Base-by-base conservation (phyloP, 2,113 vertebrate species). In the Vicugna pacos region DNA sequence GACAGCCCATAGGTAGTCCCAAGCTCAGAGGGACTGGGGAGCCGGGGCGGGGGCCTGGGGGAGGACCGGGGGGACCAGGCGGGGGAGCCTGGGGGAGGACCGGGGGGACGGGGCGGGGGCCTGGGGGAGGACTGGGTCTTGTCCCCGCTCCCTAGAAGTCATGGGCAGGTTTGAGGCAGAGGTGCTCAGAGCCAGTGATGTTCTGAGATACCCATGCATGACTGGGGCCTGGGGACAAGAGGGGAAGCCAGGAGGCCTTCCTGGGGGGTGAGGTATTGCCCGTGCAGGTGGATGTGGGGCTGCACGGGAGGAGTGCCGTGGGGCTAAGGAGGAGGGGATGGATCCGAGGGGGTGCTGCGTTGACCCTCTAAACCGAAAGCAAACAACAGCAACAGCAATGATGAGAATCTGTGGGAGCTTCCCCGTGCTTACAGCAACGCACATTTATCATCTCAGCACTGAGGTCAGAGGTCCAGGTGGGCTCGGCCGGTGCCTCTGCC, bases 391-490 rank as follows among this genome's bases (percentile, higher is more conserved):
- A 38, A 15, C 17, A 2, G 19, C 6, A 1, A 8, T 32, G 20
- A 15, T 42, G 38, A 15, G 48, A 35, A 17, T 28, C 38, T 2
- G 12, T 42, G 9, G 38, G 4, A 17, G 79, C 20, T 32, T 42
- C 58, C 56, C 42, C 2, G 11, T 20, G 69, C 80, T 42, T 42
- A 42, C 38, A 42, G 38, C 38, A 26, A 11, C 75, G 42, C 17
- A 17, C 20, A 0, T 4, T 8, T 6, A 8, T 42, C 20, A 8
- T 75, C 28, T 30, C 42, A 8, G 14, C 0, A 15, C 28, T 13
- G 83, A 28, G 65, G 32, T 8, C 5, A 3, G 15, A 56, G 8
- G 35, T 72, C 50, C n/a, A 14, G 52, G 38, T 22, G 22, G 7
- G 22, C 22, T 3, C 20, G 52, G 42, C 52, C 0, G 64, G 38